Base-by-base conservation (phyloP, 2,113 vertebrate species). In the Tretioscincus oriximinensis region DNA sequence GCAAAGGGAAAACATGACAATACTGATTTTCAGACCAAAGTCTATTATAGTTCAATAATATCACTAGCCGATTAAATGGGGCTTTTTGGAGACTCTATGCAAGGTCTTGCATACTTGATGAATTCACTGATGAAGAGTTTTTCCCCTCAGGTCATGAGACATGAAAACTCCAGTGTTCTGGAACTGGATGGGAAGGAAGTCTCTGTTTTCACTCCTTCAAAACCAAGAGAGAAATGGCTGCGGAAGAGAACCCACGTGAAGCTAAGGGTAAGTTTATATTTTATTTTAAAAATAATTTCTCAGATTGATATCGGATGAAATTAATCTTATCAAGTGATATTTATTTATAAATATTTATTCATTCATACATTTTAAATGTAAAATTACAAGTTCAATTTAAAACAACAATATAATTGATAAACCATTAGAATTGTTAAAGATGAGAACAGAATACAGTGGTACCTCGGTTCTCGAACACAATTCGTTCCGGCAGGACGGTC, bases 121-220 rank as follows among this genome's bases (percentile, higher is more conserved):
- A 41, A 26, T 61, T 68, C n/a, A 21, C 51, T 70, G 35, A 76
- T 9, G 1, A 61, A 11, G 66, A 18, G 67, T 9, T 83, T 24
- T 28, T 29, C 64, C 76, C 79, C 10, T 4, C 86, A 99, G 98
- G 97, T 99, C 89, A 98, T 99, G 96, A 96, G 97, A 65, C 98
- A 99, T 0, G 98, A 99, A 90, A 98, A 94, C 83, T 95, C 96
- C 0, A 98, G 97, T 14, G 95, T 99, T 83, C 83, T 99, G 88
- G 98, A 99, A 90, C 96, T 99, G 73, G 97, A 99, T 0, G 98
- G 98, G 66, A 98, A 97, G 87, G 98, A 99, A 90, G 96, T 99
- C 73, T 97, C 98, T 0, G 96, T 98, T 79, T 99, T 99, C 88
- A 99, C 96, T 1, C 98, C 98, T 7, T 97, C 97, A 24, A 98